These are phyloP conservation scores for Perdita meconis DNA, from an alignment of 2,888 invertebrate genomes.

Conservation along the genomic window DNA sequence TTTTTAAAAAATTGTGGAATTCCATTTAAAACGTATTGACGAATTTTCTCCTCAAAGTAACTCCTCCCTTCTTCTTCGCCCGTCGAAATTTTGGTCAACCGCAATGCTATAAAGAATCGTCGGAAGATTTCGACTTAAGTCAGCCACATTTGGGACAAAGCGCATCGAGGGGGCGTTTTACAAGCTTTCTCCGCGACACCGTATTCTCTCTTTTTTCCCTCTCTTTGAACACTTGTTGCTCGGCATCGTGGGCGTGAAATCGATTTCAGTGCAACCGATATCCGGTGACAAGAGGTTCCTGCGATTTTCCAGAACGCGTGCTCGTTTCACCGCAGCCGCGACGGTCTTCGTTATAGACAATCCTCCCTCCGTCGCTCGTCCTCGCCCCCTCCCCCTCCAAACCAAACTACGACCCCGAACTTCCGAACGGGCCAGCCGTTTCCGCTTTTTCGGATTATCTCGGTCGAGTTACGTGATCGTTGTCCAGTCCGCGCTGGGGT, in stretches of 20 bases:
- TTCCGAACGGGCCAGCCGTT: constrained; percentile 44
- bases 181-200: not conserved
- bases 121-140: constrained; percentile 21
- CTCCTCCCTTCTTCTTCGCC: not conserved
- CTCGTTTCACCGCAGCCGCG: constrained; percentile 12
- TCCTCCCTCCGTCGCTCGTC: not conserved
- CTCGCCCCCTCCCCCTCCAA: not conserved
- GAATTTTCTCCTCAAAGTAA: not conserved
- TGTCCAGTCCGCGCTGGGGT: constrained; percentile 46
- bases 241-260: constrained; percentile 51
- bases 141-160: not conserved
- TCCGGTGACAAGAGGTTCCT: constrained; percentile 45
- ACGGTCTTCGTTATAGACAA: constrained; percentile 37
- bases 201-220: constrained; percentile 6
- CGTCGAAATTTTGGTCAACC: not conserved
- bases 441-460: constrained; percentile 61
- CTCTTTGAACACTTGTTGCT: constrained; percentile 57
- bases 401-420: constrained; percentile 42
- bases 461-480: constrained; percentile 59
- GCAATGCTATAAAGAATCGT: not conserved
- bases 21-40: no score
- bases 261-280: constrained; percentile 58
- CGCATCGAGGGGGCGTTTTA: constrained; percentile 16
- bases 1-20: no score
- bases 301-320: constrained; percentile 50